Evolutionary conservation across 2,797 vertebrate species (phyloP), one percentile per base, ranked within the genome.

Genomic region (Myiothlypis coronata): DNA sequence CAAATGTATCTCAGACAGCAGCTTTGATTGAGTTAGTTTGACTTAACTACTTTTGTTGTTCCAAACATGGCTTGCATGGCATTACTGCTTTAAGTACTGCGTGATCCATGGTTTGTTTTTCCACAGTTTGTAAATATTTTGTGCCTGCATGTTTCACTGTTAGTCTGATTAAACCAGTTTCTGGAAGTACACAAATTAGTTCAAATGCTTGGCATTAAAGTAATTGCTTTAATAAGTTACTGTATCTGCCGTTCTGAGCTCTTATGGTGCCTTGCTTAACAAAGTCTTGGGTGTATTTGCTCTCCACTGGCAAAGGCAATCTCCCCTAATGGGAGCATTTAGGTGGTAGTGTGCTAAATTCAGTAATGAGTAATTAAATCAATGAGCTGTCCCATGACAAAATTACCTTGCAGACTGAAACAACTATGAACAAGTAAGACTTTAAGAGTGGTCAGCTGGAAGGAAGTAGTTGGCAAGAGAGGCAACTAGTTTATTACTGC

Each of bases 201-300:
- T 95, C 69, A 85, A 94, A 79, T 9, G 14, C 49, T 68, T 79
- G 88, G n/a, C 46, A 55, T 90, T 70, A 78, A 60, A 84, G 49
- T 77, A 94, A 60, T 85, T 94, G 39, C 71, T 87, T 89, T 90
- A 90, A 64, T 88, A 95, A 84, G 91, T 95, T 93, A 90, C 91
- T 78, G 53, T 91, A 56, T 89, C 53, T 85, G 56, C 77, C 88
- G n/a, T 89, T 92, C 24, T 50, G 59, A 93, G 35, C 5, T 2
- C 52, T 94, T 93, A 67, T 12, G 47, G 39, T 88, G 8, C 70
- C 82, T 93, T 91, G 44, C 60, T 86, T 93, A 69, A 72, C 63
- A 55, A 83, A 92, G 56, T 60, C 32, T 70, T 90, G 60, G 43
- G 59, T 13, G 35, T 67, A 60, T 61, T 89, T 94, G 46, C 23